Percentiles rank a stretch among this genome's conserved stretches.
phyloP scores from a whole-genome alignment of 1,140 invertebrate species.

The Achatina immaculata region DNA sequence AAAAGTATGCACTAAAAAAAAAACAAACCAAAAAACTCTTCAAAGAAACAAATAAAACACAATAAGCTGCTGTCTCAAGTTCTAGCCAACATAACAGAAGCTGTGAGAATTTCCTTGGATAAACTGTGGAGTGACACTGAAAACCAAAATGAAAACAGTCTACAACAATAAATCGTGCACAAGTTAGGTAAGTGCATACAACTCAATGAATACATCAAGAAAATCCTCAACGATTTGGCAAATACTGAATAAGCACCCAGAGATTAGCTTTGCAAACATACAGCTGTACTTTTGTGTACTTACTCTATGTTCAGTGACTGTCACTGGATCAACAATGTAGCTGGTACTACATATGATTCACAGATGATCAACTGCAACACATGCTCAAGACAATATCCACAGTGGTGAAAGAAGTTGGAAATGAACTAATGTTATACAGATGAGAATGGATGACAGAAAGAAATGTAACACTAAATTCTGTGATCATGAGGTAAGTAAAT shows the following conservation, averaged over 20 bases:
- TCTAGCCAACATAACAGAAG: not conserved
- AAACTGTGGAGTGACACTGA: not conserved
- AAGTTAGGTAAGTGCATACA: no score
- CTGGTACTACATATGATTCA: not conserved
- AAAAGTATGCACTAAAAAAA: slow-evolving; percentile 1
- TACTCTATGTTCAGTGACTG: not conserved
- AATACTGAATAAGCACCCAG: not conserved
- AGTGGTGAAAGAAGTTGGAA: not conserved
- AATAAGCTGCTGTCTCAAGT: not conserved
- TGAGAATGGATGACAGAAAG: no score
- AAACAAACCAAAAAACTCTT: not conserved
- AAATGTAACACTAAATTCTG: no score
- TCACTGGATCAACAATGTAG: not conserved
- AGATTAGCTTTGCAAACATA: not conserved
- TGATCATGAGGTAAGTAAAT: no score
- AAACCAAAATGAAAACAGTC: not conserved
- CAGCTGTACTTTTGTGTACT: not conserved
- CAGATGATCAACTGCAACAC: not conserved
- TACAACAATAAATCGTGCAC: not conserved
- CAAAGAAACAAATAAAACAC: slow-evolving; percentile 19
- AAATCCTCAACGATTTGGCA: no score
- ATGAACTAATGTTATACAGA: no score
- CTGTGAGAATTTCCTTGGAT: not conserved
- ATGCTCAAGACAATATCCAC: not conserved
- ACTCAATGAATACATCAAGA: no score